These are phyloP conservation scores for Cebus imitator DNA, from an alignment of 2,113 vertebrate species.

Conservation along the genomic window DNA sequence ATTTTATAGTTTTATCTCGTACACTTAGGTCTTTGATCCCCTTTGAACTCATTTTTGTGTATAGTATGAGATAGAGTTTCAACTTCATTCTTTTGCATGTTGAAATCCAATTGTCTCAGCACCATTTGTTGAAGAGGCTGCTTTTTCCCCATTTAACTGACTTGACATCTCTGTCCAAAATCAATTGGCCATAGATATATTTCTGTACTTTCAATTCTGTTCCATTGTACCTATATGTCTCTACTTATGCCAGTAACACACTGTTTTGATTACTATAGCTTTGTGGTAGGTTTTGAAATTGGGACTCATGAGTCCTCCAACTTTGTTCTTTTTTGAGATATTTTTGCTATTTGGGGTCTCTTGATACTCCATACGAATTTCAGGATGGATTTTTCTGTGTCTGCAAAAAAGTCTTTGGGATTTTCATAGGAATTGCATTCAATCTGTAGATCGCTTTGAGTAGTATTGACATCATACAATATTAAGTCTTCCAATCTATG, in stretches of 20 bases:
- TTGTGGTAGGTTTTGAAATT: conserved; percentile 23
- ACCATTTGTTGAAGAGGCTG: background rate
- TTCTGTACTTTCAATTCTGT: conserved; percentile 15
- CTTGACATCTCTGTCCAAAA: background rate
- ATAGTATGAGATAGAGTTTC: background rate
- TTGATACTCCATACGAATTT: background rate
- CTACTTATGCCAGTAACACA: background rate
- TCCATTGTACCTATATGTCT: background rate
- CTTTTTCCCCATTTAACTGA: background rate
- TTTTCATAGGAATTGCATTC: background rate
- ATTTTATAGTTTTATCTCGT: conserved; percentile 28
- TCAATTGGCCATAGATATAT: background rate
- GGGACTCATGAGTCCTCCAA: background rate
- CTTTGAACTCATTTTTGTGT: conserved; percentile 7
- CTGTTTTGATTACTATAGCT: conserved; percentile 4
- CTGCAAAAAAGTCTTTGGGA: background rate
- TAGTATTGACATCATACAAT: background rate
- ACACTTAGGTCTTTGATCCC: background rate
- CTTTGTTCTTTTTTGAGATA: background rate
- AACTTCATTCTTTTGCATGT: background rate
- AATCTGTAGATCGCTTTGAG: background rate
- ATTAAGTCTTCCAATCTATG: background rate
- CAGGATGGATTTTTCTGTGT: conserved; percentile 1
- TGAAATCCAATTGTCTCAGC: background rate
- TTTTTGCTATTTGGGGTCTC: background rate